These are phyloP conservation scores for Fistularia tabacaria DNA, from an alignment of 2,797 vertebrate genomes.

Conservation along the genomic window DNA sequence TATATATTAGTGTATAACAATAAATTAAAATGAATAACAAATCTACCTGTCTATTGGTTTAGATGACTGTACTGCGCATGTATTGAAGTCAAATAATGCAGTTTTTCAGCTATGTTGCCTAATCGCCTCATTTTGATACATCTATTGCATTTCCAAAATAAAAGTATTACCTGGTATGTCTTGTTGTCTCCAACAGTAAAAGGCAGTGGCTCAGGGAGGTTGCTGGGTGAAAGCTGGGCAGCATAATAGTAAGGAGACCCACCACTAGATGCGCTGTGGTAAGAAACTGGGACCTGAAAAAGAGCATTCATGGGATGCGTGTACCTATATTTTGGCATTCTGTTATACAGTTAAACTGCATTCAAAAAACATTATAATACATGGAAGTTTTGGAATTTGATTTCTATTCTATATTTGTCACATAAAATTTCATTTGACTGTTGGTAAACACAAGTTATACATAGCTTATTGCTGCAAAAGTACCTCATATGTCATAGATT, in stretches of 20 bases:
- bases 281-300: conserved; percentile 84
- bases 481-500: background rate
- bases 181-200: conserved; percentile 98
- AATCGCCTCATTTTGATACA: too few relatives aligned
- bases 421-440: too few relatives aligned
- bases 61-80: too few relatives aligned
- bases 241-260: conserved; percentile 93
- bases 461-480: too few relatives aligned
- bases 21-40: too few relatives aligned
- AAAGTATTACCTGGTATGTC: conserved; percentile 81
- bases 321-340: background rate
- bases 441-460: too few relatives aligned
- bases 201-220: conserved; percentile 86
- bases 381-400: background rate
- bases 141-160: background rate
- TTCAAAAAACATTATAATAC: background rate
- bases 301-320: background rate
- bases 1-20: too few relatives aligned
- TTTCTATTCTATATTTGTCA: too few relatives aligned
- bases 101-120: too few relatives aligned
- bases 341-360: too few relatives aligned
- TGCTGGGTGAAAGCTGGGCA: conserved; percentile 90
- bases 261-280: conserved; percentile 81
- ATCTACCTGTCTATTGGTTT: too few relatives aligned
- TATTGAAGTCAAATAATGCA: too few relatives aligned